phyloP scores from a whole-genome alignment of 2,797 vertebrate species.

The Microtus agrestis region DNA sequence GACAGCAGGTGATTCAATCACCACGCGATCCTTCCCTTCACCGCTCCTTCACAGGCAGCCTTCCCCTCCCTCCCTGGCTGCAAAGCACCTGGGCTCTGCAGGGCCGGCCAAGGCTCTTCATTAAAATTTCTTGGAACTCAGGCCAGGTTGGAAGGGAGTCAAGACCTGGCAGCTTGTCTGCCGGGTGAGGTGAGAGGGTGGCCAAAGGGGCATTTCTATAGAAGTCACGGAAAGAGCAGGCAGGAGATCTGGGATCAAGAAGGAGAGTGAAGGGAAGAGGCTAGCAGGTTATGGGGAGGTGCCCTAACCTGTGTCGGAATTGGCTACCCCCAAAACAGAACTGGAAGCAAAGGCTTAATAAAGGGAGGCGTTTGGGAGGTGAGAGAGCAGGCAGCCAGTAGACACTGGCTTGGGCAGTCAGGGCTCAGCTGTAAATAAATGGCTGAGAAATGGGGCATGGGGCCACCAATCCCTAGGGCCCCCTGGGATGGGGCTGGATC shows the following conservation, averaged over 20 bases:
- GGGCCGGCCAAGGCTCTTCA: conserved; percentile 58
- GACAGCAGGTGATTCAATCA: conserved; percentile 56
- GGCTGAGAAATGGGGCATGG: neutral
- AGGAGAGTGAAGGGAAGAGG: neutral
- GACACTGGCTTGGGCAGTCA: neutral
- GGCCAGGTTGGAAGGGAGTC: conserved; percentile 19
- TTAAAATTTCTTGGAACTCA: conserved; percentile 51
- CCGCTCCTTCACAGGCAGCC: conserved; percentile 3
- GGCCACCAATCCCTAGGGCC: neutral
- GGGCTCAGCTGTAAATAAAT: neutral
- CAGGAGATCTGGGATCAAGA: neutral
- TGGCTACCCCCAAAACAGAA: neutral
- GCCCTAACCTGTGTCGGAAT: neutral
- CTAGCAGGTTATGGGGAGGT: neutral
- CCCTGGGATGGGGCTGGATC: neutral
- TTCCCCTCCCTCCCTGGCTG: neutral
- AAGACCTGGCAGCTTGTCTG: conserved; percentile 16
- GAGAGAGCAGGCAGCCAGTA: neutral
- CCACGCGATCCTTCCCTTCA: neutral
- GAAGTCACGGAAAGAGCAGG: neutral
- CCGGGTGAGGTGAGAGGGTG: neutral
- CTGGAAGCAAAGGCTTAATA: neutral
- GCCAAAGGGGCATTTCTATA: neutral
- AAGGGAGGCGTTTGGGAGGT: neutral
- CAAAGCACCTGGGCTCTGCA: conserved; percentile 50